Base-by-base conservation (phyloP, 2,113 vertebrate genomes). In the Zosterops lateralis region DNA sequence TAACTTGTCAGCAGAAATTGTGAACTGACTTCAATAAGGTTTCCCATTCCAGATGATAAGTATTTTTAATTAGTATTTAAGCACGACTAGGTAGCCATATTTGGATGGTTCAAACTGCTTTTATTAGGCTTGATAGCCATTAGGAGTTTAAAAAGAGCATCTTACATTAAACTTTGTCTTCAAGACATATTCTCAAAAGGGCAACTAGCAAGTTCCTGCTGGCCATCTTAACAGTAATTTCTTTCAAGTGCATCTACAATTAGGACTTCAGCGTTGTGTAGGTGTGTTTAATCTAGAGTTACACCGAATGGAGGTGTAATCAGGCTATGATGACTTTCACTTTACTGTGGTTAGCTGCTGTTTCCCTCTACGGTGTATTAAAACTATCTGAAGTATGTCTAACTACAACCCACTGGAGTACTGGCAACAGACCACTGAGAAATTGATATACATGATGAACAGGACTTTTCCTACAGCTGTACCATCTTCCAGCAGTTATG, bases 11-110 rank as follows among this genome's bases (percentile, higher is more conserved):
- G 53, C 40, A 87, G 40, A 82, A 79, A 76, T 40, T 73, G 54
- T 61, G 83, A 93, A 79, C 17, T 45, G 50, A 65, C 32, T 80
- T 76, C 58, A 90, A 1, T 54, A 66, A 83, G 32, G 14, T 31
- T 90, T 36, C 31, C 45, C 50, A 66, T 80, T 86, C 17, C 47
- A 88, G 45, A 92, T 75, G 71, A 85, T 47, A 92, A 79, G 67
- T 79, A 85, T 54, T 58, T 90, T 85, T 92, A 93, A 83, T 83
- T 68, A 83, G n/a, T 74, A 65, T 70, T 53, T 78, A 82, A 84
- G 24, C 53, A 65, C 24, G 64, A 32, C 40, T 85, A 76, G 53
- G 28, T 72, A 84, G 28, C 66, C 50, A n/a, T 47, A 88, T 65
- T 79, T 79, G 58, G 40, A 72, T 45, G 57, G 48, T 56, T 56